Conservation (phyloP, 2,113 vertebrate genomes). For the Pyxicephalus adspersus region DNA sequence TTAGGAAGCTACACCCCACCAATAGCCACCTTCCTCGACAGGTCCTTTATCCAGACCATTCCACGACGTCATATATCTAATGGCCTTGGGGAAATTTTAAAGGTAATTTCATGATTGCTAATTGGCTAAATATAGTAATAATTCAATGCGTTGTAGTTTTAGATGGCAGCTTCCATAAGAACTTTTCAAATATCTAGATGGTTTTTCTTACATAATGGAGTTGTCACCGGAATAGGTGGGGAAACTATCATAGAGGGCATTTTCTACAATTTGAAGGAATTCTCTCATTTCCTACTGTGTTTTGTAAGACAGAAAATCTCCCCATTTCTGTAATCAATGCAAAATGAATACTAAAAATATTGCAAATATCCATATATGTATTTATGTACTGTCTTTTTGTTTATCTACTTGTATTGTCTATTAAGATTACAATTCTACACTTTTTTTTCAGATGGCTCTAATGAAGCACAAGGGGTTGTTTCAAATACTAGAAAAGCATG, state of each 20-base stretch:
- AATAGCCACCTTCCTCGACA: constrained; percentile 73
- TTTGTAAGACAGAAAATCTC: no score
- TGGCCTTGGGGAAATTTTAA: constrained; percentile 81
- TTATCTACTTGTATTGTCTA: no score
- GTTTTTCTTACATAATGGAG: neutral
- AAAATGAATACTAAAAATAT: no score
- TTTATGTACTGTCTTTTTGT: no score
- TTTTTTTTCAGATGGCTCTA: constrained; percentile 77
- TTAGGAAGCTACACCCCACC: constrained; percentile 79
- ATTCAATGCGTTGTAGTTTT: neutral
- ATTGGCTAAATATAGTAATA: neutral
- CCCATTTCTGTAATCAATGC: no score
- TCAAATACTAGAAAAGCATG: constrained; percentile 74
- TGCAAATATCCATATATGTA: no score
- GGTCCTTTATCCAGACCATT: constrained; percentile 78
- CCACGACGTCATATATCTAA: constrained; percentile 81
- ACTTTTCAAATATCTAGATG: no score
- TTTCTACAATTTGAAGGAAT: no score
- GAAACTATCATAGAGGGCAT: no score
- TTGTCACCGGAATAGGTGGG: no score
- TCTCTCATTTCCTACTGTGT: no score
- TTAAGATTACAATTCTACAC: no score
- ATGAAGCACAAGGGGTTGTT: constrained; percentile 82
- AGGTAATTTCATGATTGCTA: constrained; percentile 66
- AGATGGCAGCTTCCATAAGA: neutral